A percentile compares a stretch with the other conserved stretches of the same genome.
Evolutionary conservation across 2,888 invertebrate species (phyloP).

Genomic region (Anoncus sp.): DNA sequence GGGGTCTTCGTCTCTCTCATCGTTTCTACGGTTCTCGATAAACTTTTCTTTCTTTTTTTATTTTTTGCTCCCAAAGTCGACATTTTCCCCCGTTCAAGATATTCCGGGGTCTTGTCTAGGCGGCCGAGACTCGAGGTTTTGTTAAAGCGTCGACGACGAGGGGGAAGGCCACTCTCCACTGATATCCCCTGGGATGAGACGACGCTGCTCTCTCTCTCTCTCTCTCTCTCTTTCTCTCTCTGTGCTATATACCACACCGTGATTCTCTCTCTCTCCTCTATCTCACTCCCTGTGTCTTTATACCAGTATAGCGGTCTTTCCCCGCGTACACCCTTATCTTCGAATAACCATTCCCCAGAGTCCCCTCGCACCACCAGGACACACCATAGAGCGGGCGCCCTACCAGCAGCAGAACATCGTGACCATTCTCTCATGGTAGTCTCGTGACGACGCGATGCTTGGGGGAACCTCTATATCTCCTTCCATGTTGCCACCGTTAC

Average conservation of each 20-base stretch:
- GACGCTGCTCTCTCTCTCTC: conserved; percentile 46
- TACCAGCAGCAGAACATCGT: conserved; percentile 38
- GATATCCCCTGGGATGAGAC: conserved; percentile 80
- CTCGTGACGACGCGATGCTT: conserved; percentile 50
- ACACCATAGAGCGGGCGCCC: conserved; percentile 23
- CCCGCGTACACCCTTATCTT: conserved; percentile 58
- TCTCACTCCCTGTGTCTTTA: conserved; percentile 48
- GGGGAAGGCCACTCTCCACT: conserved; percentile 76
- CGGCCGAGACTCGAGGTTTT: conserved; percentile 32
- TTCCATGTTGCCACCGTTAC: conserved; percentile 32
- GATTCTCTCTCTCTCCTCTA: conserved; percentile 50
- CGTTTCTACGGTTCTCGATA: conserved; percentile 67
- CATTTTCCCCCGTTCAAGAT: conserved; percentile 76
- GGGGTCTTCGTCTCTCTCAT: conserved; percentile 45
- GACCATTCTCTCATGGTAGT: conserved; percentile 54
- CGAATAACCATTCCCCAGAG: conserved; percentile 57
- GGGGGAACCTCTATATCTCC: conserved; percentile 41
- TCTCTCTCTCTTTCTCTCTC: conserved; percentile 48
- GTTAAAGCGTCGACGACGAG: conserved; percentile 64
- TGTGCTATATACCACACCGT: conserved; percentile 69
- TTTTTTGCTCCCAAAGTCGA: conserved; percentile 77
- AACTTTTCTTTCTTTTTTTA: conserved; percentile 68
- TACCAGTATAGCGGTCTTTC: conserved; percentile 39
- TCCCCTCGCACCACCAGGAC: conserved; percentile 41
- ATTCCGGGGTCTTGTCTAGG: conserved; percentile 75